Percentiles rank a stretch among this genome's conserved stretches.
These are phyloP conservation scores for Epinotia ramella DNA, from an alignment of 2,888 invertebrate species.

Conservation along the genomic window DNA sequence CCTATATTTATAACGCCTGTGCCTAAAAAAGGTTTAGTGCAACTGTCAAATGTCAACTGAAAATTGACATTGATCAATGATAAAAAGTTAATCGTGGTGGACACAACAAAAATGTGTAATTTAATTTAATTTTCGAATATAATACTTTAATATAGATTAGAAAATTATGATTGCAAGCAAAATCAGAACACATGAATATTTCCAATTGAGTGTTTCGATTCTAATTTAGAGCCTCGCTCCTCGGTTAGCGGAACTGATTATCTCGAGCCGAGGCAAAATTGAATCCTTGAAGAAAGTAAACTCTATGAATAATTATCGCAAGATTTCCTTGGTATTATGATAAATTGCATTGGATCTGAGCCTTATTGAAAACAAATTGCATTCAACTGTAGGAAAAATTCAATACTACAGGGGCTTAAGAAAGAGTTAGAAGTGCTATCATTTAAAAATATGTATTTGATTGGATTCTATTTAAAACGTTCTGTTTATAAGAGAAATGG, in stretches of 20 bases:
- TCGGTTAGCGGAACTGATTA: conserved; percentile 36
- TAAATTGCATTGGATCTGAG: conserved; percentile 35
- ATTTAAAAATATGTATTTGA: neutral
- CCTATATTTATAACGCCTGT: too few species aligned
- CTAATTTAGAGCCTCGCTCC: conserved; percentile 24
- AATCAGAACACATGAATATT: conserved; percentile 8
- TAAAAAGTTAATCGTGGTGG: too few species aligned
- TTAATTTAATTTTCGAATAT: too few species aligned
- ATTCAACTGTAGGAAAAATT: neutral
- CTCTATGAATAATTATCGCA: conserved; percentile 41
- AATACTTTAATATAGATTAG: neutral
- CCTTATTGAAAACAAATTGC: neutral
- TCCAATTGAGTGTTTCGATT: conserved; percentile 20
- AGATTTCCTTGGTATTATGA: conserved; percentile 30
- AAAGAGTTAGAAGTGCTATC: neutral
- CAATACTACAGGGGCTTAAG: neutral
- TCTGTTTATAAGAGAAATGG: neutral
- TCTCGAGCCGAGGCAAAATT: conserved; percentile 33
- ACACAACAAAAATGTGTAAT: too few species aligned
- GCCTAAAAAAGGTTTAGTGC: too few species aligned
- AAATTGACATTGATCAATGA: too few species aligned
- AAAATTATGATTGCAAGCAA: neutral
- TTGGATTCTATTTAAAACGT: neutral
- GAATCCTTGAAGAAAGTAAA: conserved; percentile 40
- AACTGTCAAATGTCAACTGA: too few species aligned